Conservation (phyloP, 2,888 invertebrate species). For the Ormyrus labotus region DNA sequence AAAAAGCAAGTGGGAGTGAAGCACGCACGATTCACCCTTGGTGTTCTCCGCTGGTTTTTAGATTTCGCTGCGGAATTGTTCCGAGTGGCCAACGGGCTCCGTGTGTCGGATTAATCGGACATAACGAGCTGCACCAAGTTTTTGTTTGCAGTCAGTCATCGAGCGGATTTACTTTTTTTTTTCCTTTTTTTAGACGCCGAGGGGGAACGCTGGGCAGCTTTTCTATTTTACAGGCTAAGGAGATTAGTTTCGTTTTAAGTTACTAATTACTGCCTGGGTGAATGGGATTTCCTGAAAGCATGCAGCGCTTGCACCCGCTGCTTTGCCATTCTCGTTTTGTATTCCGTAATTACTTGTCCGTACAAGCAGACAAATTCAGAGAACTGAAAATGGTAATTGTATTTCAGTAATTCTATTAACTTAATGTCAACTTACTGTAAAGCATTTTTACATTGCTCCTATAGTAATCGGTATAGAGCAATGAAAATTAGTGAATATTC, state of each 20-base stretch:
- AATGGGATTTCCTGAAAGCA: slow-evolving; percentile 20
- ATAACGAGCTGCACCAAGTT: slow-evolving; percentile 52
- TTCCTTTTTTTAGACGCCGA: slow-evolving; percentile 10
- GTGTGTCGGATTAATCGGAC: slow-evolving; percentile 56
- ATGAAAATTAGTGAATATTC: no score
- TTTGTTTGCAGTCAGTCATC: slow-evolving; percentile 56
- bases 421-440: no score
- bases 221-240: slow-evolving; percentile 54
- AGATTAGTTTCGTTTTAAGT: slow-evolving; percentile 58
- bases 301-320: not conserved
- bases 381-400: no score
- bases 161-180: slow-evolving; percentile 48
- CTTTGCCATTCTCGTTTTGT: not conserved
- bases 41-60: slow-evolving; percentile 21
- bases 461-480: no score
- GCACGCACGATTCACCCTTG: slow-evolving; percentile 43
- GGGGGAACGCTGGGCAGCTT: slow-evolving; percentile 44
- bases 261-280: slow-evolving; percentile 51
- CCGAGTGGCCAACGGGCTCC: slow-evolving; percentile 6
- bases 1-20: slow-evolving; percentile 39
- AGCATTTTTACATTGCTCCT: no score
- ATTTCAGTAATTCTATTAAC: no score
- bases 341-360: not conserved
- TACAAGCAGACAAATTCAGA: no score
- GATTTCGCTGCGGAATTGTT: slow-evolving; percentile 48